Evolutionary conservation across 2,797 vertebrate genomes (phyloP).

Genomic region (Tangara arthus): DNA sequence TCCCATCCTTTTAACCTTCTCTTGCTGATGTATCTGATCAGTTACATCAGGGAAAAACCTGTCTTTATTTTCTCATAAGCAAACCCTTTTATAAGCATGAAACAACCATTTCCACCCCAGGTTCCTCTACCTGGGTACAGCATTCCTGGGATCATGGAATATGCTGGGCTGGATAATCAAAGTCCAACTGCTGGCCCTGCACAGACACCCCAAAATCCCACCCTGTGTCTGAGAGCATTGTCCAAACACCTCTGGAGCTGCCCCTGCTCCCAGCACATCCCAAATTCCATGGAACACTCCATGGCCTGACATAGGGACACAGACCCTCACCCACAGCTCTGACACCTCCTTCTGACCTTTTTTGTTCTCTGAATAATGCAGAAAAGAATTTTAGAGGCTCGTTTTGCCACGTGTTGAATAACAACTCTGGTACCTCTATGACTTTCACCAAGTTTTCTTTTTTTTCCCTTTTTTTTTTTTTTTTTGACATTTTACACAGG

Average conservation of each 20-base stretch:
- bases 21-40: not conserved
- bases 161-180: not conserved
- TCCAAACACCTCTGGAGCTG: not conserved
- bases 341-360: not conserved
- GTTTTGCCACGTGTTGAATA: not conserved
- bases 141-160: rapidly evolving
- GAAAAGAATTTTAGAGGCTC: not conserved
- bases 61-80: not conserved
- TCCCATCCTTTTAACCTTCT: not conserved
- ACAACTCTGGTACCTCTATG: not conserved
- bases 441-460: not conserved
- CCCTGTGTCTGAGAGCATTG: not conserved
- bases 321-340: not conserved
- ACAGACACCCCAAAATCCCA: not conserved
- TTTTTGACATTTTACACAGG: conserved; percentile 61
- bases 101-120: not conserved
- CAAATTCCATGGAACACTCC: not conserved
- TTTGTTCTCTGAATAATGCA: not conserved
- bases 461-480: rapidly evolving
- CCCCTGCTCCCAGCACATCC: not conserved
- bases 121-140: not conserved
- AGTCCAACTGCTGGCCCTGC: not conserved
- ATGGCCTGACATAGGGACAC: rapidly evolving
- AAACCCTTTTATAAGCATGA: not conserved
- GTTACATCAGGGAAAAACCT: not conserved